Evolutionary conservation across 2,797 vertebrate genomes (phyloP).

Genomic region (Smutsia temminckii): DNA sequence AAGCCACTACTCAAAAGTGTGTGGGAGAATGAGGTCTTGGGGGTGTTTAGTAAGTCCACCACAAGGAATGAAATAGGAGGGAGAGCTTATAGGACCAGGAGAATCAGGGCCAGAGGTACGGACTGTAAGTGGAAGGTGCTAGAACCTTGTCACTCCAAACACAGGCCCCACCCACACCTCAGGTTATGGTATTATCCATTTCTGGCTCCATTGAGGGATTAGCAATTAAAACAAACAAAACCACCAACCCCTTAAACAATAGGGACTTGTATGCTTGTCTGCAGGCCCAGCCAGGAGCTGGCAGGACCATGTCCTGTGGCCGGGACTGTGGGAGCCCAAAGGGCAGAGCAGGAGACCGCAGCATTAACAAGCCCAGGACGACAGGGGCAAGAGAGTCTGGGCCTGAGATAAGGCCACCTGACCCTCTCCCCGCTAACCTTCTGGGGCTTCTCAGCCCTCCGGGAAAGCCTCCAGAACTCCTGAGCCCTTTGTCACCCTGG

Average conservation of each 20-base stretch:
- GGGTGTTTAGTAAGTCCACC: not conserved
- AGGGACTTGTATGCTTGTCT: not conserved
- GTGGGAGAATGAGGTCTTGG: not conserved
- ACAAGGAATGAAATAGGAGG: not conserved
- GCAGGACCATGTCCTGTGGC: not conserved
- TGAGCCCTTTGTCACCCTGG: not conserved
- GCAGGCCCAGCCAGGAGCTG: not conserved
- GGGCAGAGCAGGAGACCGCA: not conserved
- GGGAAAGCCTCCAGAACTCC: no score
- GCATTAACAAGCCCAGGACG: not conserved
- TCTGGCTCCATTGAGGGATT: not conserved
- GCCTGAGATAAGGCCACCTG: not conserved
- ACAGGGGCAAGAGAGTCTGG: not conserved
- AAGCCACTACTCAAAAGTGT: not conserved
- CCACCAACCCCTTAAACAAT: not conserved
- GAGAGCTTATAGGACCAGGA: not conserved
- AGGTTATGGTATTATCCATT: not conserved
- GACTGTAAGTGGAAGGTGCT: not conserved
- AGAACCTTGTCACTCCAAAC: not conserved
- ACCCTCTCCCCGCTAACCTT: rapidly evolving
- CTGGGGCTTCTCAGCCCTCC: not conserved
- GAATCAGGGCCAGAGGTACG: not conserved
- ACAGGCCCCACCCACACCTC: not conserved
- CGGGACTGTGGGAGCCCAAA: not conserved
- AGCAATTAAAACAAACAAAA: not conserved